These are phyloP conservation scores for Willisornis vidua DNA, from an alignment of 2,113 vertebrate genomes.

Conservation along the genomic window DNA sequence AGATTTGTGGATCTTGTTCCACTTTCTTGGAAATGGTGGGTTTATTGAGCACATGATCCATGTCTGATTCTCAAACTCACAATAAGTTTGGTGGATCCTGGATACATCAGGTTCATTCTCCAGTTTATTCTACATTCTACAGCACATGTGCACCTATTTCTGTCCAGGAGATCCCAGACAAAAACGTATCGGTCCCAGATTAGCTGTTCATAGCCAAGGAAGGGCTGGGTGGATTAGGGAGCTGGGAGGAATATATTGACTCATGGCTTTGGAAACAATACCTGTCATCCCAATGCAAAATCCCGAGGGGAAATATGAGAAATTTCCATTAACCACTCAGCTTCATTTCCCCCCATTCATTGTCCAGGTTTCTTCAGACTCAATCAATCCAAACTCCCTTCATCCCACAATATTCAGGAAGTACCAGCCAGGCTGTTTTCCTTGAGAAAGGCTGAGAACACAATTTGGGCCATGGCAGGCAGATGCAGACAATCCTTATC, in stretches of 20 bases:
- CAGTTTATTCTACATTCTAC: not conserved
- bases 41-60: accelerated
- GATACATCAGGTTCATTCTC: not conserved
- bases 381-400: not conserved
- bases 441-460: not conserved
- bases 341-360: not conserved
- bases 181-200: not conserved
- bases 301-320: not conserved
- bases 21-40: not conserved
- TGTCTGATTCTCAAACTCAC: not conserved
- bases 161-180: not conserved
- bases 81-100: not conserved
- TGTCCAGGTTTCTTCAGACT: not conserved
- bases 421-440: not conserved
- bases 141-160: not conserved
- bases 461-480: not conserved
- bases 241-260: not conserved
- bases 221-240: not conserved
- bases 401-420: not conserved
- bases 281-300: not conserved
- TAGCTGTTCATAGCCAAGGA: not conserved
- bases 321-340: not conserved
- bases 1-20: not conserved
- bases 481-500: not conserved
- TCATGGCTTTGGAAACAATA: not conserved